Evolutionary conservation across 53 echinoderm and acorn worm genomes (phyloP).

Genomic region (Crossaster papposus): DNA sequence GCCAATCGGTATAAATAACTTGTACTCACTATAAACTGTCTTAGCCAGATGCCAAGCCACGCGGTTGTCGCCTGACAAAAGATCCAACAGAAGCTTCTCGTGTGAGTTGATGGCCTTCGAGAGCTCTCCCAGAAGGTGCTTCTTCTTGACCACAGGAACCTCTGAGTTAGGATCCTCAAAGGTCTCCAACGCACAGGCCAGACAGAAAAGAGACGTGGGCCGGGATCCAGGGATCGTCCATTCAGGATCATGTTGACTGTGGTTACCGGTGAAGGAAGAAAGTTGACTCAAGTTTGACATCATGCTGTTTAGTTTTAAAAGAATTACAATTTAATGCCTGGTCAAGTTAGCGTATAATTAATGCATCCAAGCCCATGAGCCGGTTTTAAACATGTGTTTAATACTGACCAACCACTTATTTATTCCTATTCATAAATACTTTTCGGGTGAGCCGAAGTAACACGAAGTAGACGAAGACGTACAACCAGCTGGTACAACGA

Average conservation of each 20-base stretch:
- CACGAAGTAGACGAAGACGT: too few relatives aligned
- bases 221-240: constrained; percentile 73
- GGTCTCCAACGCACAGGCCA: constrained; percentile 76
- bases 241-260: constrained; percentile 70
- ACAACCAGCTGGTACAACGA: too few relatives aligned
- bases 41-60: constrained; percentile 79
- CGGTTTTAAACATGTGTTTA: too few relatives aligned
- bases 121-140: constrained; percentile 79
- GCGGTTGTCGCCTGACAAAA: constrained; percentile 64
- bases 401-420: too few relatives aligned
- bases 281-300: constrained; percentile 54
- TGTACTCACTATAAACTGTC: constrained; percentile 73
- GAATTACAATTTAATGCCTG: neutral
- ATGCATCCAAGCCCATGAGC: too few relatives aligned
- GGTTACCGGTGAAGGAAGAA: constrained; percentile 74
- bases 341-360: neutral
- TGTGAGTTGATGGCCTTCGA: constrained; percentile 57
- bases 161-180: constrained; percentile 65
- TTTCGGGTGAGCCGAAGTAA: too few relatives aligned
- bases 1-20: neutral
- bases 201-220: constrained; percentile 69
- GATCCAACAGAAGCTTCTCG: constrained; percentile 59
- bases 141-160: constrained; percentile 74
- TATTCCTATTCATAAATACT: too few relatives aligned
- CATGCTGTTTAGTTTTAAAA: neutral